phyloP scores from a whole-genome alignment of 1,140 invertebrate species.

The Anadara kagoshimensis region DNA sequence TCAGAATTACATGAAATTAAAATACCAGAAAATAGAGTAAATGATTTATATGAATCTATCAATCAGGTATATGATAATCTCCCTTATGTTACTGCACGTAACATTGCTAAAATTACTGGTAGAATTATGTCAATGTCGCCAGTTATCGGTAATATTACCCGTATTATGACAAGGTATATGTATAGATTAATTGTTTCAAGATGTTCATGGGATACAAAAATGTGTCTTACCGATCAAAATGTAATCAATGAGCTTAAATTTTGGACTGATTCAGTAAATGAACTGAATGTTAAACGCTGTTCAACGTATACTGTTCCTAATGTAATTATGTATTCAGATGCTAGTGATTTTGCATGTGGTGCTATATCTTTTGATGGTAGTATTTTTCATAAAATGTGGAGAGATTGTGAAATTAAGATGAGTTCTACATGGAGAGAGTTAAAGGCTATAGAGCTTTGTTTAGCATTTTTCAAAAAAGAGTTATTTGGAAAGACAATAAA shows the following conservation, averaged over 20 bases:
- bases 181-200: constrained; percentile 8
- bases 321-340: constrained; percentile 22
- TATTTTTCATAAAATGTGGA: constrained; percentile 28
- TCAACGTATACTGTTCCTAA: not conserved
- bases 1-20: not conserved
- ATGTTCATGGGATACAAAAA: constrained; percentile 1
- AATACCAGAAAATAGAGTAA: not conserved
- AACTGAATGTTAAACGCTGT: constrained; percentile 2
- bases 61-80: not conserved
- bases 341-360: too few species aligned
- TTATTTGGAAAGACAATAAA: constrained; percentile 1
- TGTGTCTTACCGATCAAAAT: not conserved
- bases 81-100: not conserved
- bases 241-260: constrained; percentile 9
- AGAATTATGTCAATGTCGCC: constrained; percentile 23
- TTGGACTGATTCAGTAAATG: constrained; percentile 12
- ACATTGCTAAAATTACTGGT: constrained; percentile 12
- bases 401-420: not conserved
- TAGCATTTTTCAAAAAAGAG: too few species aligned
- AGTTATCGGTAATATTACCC: constrained; percentile 16
- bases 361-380: constrained; percentile 1
- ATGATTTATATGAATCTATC: not conserved
- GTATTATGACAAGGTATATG: constrained; percentile 20
- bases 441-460: constrained; percentile 1
- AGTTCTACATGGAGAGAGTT: constrained; percentile 27